These are phyloP conservation scores for Corythornis vintsioides DNA, from an alignment of 2,113 vertebrate genomes.

Conservation along the genomic window DNA sequence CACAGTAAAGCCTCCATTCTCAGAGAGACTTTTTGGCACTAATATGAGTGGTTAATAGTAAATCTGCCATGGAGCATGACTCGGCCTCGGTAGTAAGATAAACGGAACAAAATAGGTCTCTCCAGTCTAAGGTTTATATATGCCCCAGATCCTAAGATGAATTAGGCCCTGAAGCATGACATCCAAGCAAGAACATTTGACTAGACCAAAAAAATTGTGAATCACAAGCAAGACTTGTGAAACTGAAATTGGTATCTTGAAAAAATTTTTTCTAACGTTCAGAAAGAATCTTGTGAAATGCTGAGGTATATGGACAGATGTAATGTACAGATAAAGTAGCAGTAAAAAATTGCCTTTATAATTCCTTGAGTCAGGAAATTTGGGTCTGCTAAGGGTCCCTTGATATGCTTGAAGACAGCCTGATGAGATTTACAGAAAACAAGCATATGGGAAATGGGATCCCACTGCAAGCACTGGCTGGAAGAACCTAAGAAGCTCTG, in stretches of 20 bases:
- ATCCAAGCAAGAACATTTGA: background rate
- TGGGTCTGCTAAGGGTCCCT: background rate
- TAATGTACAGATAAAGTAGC: background rate
- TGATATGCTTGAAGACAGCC: background rate
- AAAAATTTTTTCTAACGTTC: background rate
- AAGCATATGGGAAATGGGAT: background rate
- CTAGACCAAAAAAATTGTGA: background rate
- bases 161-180: background rate
- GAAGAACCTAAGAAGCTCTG: background rate
- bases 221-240: background rate
- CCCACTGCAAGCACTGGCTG: fast-evolving
- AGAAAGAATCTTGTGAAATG: background rate
- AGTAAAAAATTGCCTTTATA: background rate
- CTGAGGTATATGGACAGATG: background rate
- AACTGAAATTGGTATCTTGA: background rate
- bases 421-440: background rate
- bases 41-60: background rate
- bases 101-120: background rate
- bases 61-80: background rate
- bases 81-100: background rate
- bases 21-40: background rate
- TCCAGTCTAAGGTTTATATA: background rate
- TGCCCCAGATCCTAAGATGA: background rate
- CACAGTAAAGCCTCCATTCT: background rate
- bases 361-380: background rate